Conservation (phyloP, 2,113 vertebrate species). For the Megaptera novaeangliae region DNA sequence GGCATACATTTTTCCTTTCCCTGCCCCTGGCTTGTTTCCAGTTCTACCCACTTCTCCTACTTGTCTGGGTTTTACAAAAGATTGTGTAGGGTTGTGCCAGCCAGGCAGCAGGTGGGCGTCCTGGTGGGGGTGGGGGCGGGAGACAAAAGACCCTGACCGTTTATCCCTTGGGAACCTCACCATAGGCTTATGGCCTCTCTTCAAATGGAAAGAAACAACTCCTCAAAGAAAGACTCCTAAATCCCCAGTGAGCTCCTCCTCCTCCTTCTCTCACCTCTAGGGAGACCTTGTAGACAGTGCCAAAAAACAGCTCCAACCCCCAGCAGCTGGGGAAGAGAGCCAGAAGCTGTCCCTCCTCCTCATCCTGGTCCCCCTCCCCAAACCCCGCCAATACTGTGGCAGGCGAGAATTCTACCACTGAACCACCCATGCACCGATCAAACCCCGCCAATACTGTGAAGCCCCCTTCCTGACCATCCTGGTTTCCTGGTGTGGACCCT, state of each 20-base stretch:
- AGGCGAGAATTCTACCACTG: no score
- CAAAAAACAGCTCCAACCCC: constrained; percentile 50
- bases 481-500: constrained; percentile 50
- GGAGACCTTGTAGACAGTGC: constrained; percentile 50
- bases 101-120: neutral
- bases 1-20: neutral
- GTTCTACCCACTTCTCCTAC: neutral
- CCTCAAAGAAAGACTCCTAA: neutral
- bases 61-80: neutral
- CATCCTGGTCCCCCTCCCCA: neutral
- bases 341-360: neutral
- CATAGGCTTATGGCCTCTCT: neutral
- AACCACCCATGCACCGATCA: no score
- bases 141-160: neutral
- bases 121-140: neutral
- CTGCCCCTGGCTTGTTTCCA: neutral
- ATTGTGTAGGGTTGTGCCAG: neutral
- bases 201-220: constrained; percentile 20
- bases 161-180: neutral
- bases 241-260: neutral
- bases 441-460: constrained; percentile 59
- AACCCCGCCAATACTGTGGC: constrained; percentile 55
- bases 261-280: neutral
- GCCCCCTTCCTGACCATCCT: constrained; percentile 23
- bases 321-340: neutral